Evolutionary conservation across 2,113 vertebrate species (phyloP).

Genomic region (Climacteris rufus): DNA sequence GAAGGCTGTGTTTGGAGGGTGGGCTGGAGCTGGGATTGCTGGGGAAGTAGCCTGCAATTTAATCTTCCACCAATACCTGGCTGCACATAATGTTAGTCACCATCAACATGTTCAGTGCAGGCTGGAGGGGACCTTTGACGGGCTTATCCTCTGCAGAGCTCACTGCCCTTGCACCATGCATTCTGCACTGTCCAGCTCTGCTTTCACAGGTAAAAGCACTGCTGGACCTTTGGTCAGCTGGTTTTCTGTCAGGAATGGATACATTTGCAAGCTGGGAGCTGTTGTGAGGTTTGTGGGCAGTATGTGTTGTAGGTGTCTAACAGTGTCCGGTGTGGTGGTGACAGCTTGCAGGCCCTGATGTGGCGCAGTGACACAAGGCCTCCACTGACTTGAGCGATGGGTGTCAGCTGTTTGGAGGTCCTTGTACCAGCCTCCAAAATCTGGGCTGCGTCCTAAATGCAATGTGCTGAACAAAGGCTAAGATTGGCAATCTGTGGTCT

Average conservation of each 20-base stretch:
- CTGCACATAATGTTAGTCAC: background rate
- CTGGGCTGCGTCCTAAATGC: accelerated
- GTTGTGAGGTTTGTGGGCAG: background rate
- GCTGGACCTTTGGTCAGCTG: background rate
- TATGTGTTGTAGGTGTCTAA: background rate
- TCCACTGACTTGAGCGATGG: accelerated
- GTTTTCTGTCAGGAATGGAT: background rate
- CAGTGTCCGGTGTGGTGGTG: background rate
- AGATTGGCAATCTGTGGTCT: background rate
- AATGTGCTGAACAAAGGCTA: background rate
- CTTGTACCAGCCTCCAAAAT: background rate
- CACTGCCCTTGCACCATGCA: accelerated
- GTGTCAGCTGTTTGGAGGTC: background rate
- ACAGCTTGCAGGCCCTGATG: accelerated
- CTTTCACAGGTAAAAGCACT: background rate
- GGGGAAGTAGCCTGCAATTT: background rate
- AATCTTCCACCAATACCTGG: background rate
- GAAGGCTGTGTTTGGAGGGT: background rate
- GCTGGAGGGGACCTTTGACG: background rate
- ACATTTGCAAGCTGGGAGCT: background rate
- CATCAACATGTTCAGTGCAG: background rate
- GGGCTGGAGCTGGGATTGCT: background rate
- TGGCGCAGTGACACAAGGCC: background rate
- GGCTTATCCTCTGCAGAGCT: accelerated
- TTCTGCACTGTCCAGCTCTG: background rate